A percentile compares a stretch with the other conserved stretches of the same genome.
Conservation (phyloP, 2,888 invertebrate genomes). For the Lithophane ornitopus region DNA sequence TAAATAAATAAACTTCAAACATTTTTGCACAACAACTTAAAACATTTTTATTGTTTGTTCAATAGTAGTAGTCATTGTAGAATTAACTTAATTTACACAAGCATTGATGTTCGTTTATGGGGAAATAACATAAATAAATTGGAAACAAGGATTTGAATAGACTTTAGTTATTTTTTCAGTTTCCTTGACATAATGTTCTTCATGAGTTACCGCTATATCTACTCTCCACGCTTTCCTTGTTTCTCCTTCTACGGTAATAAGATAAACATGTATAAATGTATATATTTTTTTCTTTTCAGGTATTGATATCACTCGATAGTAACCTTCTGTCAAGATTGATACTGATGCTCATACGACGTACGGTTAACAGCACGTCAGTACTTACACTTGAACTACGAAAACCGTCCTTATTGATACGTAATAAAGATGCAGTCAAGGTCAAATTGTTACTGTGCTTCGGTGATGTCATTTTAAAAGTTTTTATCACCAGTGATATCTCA, state of each 20-base stretch:
- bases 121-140: not conserved
- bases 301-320: slow-evolving; percentile 67
- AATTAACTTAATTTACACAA: not conserved
- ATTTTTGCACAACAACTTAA: not conserved
- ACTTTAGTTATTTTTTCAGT: not conserved
- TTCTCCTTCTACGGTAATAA: not conserved
- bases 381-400: slow-evolving; percentile 2
- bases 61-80: not conserved
- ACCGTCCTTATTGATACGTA: not conserved
- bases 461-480: not conserved
- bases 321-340: not conserved
- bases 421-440: not conserved
- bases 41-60: not conserved
- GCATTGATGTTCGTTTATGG: not conserved
- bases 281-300: slow-evolving; percentile 66
- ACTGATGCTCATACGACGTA: not conserved
- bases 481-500: not conserved
- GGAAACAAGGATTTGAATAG: not conserved
- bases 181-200: not conserved
- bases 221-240: slow-evolving; percentile 13
- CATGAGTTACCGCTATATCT: not conserved
- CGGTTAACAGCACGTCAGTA: not conserved
- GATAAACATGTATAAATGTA: not conserved
- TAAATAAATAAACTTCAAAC: not conserved
- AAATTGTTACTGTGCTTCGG: not conserved